Conservation (phyloP, 2,888 invertebrate species). For the Drosophila longiperda region DNA sequence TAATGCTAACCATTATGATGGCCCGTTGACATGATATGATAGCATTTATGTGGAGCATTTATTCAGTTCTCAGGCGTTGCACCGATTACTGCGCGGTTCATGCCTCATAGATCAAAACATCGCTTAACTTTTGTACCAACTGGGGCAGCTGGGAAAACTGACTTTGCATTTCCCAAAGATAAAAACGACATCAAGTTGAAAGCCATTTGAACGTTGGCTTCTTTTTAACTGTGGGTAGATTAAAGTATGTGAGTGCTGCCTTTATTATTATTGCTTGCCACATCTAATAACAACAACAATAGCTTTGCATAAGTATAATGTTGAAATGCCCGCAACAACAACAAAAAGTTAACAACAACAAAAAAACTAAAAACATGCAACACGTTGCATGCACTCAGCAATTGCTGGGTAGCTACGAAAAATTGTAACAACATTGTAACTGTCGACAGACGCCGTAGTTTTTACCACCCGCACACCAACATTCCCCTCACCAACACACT, state of each 20-base stretch:
- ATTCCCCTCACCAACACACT: too few relatives aligned
- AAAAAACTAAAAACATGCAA: conserved; percentile 60
- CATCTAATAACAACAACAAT: conserved; percentile 54
- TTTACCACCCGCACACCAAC: conserved; percentile 31
- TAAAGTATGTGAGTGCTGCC: conserved; percentile 18
- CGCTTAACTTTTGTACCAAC: conserved; percentile 49
- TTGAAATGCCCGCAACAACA: conserved; percentile 47
- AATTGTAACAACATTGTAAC: conserved; percentile 69
- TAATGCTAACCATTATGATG: conserved; percentile 12
- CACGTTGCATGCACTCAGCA: conserved; percentile 71
- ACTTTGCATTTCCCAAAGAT: conserved; percentile 62
- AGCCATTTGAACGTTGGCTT: conserved; percentile 12
- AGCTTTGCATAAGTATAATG: conserved; percentile 74
- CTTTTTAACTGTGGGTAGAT: conserved; percentile 21
- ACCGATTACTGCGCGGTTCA: conserved; percentile 29
- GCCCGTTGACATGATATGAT: conserved; percentile 43
- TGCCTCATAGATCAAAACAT: conserved; percentile 32
- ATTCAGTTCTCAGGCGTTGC: conserved; percentile 26
- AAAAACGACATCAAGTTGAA: conserved; percentile 42
- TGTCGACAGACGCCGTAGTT: conserved; percentile 56
- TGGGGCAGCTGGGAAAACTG: conserved; percentile 58
- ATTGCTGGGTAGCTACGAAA: conserved; percentile 52
- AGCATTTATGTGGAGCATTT: conserved; percentile 21
- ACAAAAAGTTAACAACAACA: conserved; percentile 10
- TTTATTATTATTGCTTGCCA: conserved; percentile 69